These are phyloP conservation scores for Butastur rufipennis DNA, from an alignment of 2,113 vertebrate genomes.

Conservation along the genomic window DNA sequence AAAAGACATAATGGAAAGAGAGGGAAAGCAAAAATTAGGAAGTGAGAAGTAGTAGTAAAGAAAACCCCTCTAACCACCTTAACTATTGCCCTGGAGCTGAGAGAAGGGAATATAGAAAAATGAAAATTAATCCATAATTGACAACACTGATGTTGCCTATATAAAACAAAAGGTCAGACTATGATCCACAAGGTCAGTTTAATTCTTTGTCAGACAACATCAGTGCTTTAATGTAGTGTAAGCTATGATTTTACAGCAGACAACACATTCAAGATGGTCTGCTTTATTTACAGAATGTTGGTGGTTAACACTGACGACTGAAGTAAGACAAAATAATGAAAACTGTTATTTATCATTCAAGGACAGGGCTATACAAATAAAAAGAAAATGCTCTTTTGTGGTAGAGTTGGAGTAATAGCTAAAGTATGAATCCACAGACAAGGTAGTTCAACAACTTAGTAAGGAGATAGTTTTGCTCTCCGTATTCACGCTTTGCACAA, in stretches of 20 bases:
- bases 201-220: background rate
- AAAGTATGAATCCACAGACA: background rate
- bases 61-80: background rate
- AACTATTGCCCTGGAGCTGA: background rate
- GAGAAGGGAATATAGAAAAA: background rate
- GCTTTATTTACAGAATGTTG: background rate
- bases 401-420: background rate
- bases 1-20: background rate
- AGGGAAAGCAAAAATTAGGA: background rate
- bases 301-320: background rate
- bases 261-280: background rate
- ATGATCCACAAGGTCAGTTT: background rate
- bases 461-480: background rate
- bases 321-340: background rate
- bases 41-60: background rate
- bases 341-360: background rate
- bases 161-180: background rate
- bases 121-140: background rate
- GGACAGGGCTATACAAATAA: background rate
- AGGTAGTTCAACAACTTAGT: background rate
- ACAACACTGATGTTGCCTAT: background rate
- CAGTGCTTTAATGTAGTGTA: background rate
- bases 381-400: background rate
- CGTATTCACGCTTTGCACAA: rapidly evolving
- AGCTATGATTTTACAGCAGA: background rate